Evolutionary conservation across 1,140 invertebrate genomes (phyloP).

Genomic region (Drosophila athabasca): DNA sequence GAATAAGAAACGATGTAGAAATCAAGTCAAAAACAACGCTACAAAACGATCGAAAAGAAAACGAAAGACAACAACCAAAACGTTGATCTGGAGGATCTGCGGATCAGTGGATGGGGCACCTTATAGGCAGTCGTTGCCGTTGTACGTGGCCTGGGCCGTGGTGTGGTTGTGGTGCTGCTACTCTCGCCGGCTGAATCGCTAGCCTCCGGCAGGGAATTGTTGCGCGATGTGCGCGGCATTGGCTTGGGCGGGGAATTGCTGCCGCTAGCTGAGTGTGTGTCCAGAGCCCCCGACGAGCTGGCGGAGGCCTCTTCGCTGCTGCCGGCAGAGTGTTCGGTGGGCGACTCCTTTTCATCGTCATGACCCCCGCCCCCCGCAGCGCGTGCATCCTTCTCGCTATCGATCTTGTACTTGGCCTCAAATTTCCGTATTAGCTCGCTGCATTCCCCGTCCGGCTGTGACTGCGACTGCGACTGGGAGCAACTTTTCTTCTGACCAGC

Average conservation of each 20-base stretch:
- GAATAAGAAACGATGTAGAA: constrained; percentile 1
- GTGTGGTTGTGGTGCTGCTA: constrained; percentile 70
- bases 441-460: constrained; percentile 50
- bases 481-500: constrained; percentile 27
- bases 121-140: constrained; percentile 85
- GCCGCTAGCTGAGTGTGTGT: constrained; percentile 65
- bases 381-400: constrained; percentile 70
- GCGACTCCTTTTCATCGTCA: constrained; percentile 72
- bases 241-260: constrained; percentile 88
- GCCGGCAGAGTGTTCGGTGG: constrained; percentile 73
- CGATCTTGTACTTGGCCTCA: constrained; percentile 80
- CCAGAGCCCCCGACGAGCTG: constrained; percentile 48
- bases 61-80: constrained; percentile 4
- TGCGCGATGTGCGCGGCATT: constrained; percentile 88
- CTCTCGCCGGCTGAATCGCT: constrained; percentile 46
- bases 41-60: constrained; percentile 2
- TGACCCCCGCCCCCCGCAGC: constrained; percentile 7
- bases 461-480: not conserved
- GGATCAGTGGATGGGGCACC: constrained; percentile 50
- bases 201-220: constrained; percentile 87
- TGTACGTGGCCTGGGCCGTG: constrained; percentile 90
- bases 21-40: not conserved
- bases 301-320: constrained; percentile 73
- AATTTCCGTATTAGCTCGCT: constrained; percentile 77
- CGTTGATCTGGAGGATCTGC: not conserved